A percentile compares a stretch with the other conserved stretches of the same genome.
phyloP scores from a whole-genome alignment of 1,140 invertebrate genomes.

The Lepidurus apus region DNA sequence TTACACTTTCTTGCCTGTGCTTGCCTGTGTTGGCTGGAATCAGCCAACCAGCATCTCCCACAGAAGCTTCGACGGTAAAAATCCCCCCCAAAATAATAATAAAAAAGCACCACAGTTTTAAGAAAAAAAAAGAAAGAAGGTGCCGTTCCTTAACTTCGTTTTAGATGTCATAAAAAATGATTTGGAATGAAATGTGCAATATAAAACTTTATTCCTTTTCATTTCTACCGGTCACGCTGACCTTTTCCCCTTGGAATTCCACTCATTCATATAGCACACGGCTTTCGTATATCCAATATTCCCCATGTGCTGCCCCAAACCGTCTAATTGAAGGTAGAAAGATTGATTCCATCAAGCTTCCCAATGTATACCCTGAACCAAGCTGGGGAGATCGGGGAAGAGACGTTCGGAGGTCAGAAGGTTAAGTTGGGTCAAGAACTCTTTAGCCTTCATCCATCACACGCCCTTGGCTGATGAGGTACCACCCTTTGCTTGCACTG shows the following conservation, averaged over 20 bases:
- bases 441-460: slow-evolving; percentile 15
- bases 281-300: no score
- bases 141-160: neutral
- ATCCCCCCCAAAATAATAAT: neutral
- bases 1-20: neutral
- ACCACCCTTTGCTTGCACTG: slow-evolving; percentile 10
- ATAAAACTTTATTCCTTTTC: neutral
- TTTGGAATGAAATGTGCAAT: neutral
- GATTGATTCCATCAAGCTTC: no score
- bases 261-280: no score
- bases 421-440: slow-evolving; percentile 18
- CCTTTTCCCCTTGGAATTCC: no score
- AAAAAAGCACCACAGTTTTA: neutral
- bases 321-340: no score
- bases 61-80: neutral
- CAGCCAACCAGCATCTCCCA: slow-evolving; percentile 17
- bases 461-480: slow-evolving; percentile 17
- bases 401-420: neutral
- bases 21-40: neutral
- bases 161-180: neutral
- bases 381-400: neutral
- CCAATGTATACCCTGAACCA: no score
- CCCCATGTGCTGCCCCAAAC: no score
- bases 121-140: neutral
- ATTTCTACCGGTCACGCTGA: no score